These are phyloP conservation scores for Alviniconcha strummeri DNA, from an alignment of 2,888 invertebrate species.

Conservation along the genomic window DNA sequence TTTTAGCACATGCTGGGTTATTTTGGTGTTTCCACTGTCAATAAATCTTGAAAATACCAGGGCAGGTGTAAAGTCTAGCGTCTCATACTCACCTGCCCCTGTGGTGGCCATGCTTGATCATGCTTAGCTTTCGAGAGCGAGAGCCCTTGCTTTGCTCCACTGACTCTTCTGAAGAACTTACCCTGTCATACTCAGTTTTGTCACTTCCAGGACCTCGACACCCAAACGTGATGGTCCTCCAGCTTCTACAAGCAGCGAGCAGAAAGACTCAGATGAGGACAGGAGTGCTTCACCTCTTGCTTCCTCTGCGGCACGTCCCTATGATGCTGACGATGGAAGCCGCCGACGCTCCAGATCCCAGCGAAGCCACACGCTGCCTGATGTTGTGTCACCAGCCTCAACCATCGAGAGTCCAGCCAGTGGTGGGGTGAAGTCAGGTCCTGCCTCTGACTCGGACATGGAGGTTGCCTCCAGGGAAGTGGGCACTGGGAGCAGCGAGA, in stretches of 20 bases:
- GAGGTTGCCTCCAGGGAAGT: background rate
- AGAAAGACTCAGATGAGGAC: background rate
- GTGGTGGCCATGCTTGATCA: too few relatives aligned
- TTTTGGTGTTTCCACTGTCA: too few relatives aligned
- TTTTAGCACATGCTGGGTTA: too few relatives aligned
- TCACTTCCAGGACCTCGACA: conserved; percentile 27
- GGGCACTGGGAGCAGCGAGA: background rate
- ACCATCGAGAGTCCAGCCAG: background rate
- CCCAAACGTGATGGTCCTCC: conserved; percentile 15
- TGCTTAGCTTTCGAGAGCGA: too few relatives aligned
- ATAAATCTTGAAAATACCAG: too few relatives aligned
- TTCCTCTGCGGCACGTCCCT: too few relatives aligned
- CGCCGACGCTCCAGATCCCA: background rate
- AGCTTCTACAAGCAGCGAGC: background rate
- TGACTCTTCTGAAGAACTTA: too few relatives aligned
- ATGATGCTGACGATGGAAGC: background rate
- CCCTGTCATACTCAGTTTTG: conserved; percentile 3
- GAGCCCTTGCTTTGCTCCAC: too few relatives aligned
- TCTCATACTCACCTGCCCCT: too few relatives aligned
- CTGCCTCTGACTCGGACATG: background rate
- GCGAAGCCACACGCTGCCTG: background rate
- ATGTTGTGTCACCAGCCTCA: background rate
- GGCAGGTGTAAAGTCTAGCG: too few relatives aligned
- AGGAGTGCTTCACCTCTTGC: background rate
- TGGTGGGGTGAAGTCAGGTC: background rate